Conservation (phyloP, 1,140 invertebrate species). For the Bombus difficillimus region DNA sequence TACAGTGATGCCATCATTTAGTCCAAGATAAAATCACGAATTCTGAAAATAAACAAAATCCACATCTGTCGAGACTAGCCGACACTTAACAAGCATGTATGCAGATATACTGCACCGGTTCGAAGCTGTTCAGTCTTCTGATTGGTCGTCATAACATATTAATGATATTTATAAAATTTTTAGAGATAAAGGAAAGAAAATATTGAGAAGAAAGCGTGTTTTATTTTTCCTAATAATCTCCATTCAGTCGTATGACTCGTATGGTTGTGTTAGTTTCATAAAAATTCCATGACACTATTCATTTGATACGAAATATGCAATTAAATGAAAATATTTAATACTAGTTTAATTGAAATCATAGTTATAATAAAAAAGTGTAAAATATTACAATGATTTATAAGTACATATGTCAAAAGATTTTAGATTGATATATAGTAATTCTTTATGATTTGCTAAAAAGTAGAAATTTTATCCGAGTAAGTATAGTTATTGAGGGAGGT, state of each 20-base stretch:
- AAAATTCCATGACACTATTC: no score
- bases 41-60: slow-evolving; percentile 24
- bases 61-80: neutral
- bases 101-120: neutral
- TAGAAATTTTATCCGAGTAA: neutral
- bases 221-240: neutral
- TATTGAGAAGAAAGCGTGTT: neutral
- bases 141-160: neutral
- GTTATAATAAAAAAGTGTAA: neutral
- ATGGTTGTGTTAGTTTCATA: no score
- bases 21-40: slow-evolving; percentile 19
- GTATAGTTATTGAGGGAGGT: neutral
- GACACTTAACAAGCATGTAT: neutral
- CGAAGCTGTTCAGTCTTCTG: neutral
- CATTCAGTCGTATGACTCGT: no score
- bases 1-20: slow-evolving; percentile 11
- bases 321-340: neutral
- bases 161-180: neutral
- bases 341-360: neutral
- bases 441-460: neutral
- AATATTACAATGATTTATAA: neutral
- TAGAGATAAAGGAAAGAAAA: neutral
- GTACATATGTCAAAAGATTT: neutral
- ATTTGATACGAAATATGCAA: neutral
- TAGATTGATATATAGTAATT: neutral